These are phyloP conservation scores for Eospalax fontanierii DNA, from an alignment of 2,797 vertebrate species.

Conservation along the genomic window DNA sequence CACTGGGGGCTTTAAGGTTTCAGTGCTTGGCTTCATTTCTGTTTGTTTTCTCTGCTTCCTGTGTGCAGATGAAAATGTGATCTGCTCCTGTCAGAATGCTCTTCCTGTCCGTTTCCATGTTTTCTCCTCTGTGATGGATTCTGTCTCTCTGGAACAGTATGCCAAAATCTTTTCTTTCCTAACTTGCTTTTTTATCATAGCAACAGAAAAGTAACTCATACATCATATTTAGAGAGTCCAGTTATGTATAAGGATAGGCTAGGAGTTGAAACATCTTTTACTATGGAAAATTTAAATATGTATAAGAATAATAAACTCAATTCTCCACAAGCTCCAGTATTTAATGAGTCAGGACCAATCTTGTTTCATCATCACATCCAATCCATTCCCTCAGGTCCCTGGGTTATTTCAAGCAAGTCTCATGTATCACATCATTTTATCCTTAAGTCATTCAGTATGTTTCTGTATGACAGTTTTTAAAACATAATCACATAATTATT, in stretches of 20 bases:
- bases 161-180: too few species aligned
- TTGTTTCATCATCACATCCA: neutral
- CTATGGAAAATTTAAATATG: neutral
- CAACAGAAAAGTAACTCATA: too few species aligned
- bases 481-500: neutral
- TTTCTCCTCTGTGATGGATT: too few species aligned
- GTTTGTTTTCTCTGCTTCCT: too few species aligned
- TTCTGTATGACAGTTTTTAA: neutral
- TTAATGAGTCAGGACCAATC: neutral
- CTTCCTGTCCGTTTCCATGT: too few species aligned
- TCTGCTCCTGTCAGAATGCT: too few species aligned
- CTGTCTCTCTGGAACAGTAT: too few species aligned
- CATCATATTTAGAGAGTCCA: neutral
- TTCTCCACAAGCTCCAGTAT: neutral
- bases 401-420: constrained; percentile 22
- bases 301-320: neutral
- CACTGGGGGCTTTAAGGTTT: too few species aligned
- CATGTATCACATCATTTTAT: neutral
- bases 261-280: neutral
- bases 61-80: too few species aligned
- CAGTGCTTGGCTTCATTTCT: too few species aligned
- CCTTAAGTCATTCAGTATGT: neutral
- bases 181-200: too few species aligned
- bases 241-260: neutral
- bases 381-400: neutral